These are phyloP conservation scores for Blastomussa wellsi DNA, from an alignment of 92 coral and sea anemone species.

Conservation along the genomic window DNA sequence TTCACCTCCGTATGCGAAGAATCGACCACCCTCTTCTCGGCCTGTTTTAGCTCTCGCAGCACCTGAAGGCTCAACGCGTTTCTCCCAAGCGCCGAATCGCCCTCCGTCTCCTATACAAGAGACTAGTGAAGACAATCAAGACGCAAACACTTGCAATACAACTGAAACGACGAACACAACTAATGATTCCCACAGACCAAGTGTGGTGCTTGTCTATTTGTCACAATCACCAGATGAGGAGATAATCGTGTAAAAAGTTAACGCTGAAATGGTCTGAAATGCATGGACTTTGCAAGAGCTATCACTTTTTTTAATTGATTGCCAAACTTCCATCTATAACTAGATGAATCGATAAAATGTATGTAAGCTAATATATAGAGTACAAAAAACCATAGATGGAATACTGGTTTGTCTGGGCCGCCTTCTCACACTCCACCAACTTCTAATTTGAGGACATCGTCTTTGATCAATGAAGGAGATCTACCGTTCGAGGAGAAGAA, in stretches of 20 bases:
- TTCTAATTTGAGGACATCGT: neutral
- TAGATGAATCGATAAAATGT: neutral
- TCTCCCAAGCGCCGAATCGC: neutral
- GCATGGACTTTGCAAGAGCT: neutral
- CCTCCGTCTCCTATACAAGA: conserved; percentile 27
- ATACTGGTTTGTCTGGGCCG: neutral
- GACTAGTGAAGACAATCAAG: conserved; percentile 17
- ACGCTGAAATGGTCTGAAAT: too few species aligned
- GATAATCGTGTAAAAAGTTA: conserved; percentile 18
- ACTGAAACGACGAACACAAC: neutral
- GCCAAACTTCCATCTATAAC: neutral
- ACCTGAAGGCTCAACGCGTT: conserved; percentile 19
- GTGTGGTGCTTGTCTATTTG: conserved; percentile 34
- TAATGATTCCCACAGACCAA: conserved; percentile 16
- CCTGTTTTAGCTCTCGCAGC: conserved; percentile 20
- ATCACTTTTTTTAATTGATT: neutral
- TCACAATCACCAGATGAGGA: conserved; percentile 37
- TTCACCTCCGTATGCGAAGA: conserved; percentile 7
- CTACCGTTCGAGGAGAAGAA: neutral
- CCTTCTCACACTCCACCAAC: neutral
- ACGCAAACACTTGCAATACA: neutral
- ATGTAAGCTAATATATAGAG: too few species aligned
- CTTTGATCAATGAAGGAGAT: neutral
- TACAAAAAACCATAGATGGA: neutral
- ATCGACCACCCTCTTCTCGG: conserved; percentile 8